phyloP scores from a whole-genome alignment of 2,113 vertebrate genomes.

The Oenanthe oenanthe region DNA sequence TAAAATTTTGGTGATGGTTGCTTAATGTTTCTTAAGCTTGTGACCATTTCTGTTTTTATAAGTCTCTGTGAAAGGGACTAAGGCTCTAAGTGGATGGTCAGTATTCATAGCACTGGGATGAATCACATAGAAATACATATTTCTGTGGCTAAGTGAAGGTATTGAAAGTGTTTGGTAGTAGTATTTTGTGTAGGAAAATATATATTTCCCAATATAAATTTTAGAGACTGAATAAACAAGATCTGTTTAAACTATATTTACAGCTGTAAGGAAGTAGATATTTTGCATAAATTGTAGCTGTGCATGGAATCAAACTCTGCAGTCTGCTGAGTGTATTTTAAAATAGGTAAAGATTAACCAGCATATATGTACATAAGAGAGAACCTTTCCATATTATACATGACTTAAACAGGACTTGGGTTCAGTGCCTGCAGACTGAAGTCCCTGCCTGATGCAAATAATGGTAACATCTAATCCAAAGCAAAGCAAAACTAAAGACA shows the following conservation, averaged over 20 bases:
- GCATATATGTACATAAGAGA: not conserved
- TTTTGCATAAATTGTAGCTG: not conserved
- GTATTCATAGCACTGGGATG: not conserved
- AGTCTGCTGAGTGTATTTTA: not conserved
- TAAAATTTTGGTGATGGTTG: not conserved
- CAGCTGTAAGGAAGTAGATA: not conserved
- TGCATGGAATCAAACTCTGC: not conserved
- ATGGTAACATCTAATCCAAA: not conserved
- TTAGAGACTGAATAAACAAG: not conserved
- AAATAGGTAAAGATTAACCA: not conserved
- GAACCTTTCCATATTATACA: not conserved
- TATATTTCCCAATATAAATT: not conserved
- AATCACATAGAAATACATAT: not conserved
- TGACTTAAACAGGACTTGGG: fast-evolving
- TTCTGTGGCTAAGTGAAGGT: not conserved
- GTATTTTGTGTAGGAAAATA: not conserved
- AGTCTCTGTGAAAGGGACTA: not conserved
- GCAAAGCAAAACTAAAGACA: not conserved
- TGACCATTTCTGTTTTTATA: fast-evolving
- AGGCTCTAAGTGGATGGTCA: not conserved
- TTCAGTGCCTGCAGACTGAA: not conserved
- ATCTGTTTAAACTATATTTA: not conserved
- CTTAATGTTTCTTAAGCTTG: not conserved
- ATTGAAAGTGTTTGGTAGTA: not conserved
- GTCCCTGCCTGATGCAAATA: not conserved